Evolutionary conservation across 2,888 invertebrate species (phyloP).

Genomic region (Zaprionus lineosus): DNA sequence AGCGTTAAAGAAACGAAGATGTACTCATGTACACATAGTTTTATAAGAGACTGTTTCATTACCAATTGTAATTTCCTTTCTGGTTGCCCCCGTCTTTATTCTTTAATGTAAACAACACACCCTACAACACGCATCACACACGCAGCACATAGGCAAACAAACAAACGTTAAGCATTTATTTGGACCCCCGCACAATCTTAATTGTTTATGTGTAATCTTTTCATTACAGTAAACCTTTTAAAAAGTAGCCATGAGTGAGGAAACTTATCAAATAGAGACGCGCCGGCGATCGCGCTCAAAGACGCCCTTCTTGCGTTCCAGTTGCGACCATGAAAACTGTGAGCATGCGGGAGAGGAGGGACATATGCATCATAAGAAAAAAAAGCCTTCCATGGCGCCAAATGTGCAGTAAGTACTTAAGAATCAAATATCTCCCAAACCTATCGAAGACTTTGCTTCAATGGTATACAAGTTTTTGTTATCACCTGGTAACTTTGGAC

Average conservation of each 20-base stretch:
- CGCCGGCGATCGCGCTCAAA: conserved; percentile 88
- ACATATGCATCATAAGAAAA: conserved; percentile 83
- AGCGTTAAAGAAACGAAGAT: conserved; percentile 42
- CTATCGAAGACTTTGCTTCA: background rate
- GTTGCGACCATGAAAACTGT: conserved; percentile 85
- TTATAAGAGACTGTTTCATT: conserved; percentile 38
- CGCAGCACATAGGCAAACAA: background rate
- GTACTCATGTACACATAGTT: conserved; percentile 10
- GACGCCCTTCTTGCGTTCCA: conserved; percentile 86
- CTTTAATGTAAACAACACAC: conserved; percentile 64
- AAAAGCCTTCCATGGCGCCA: conserved; percentile 71
- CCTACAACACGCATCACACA: conserved; percentile 33
- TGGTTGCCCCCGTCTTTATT: conserved; percentile 13
- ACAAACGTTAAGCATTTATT: conserved; percentile 18
- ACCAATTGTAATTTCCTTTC: conserved; percentile 28
- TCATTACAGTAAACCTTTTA: conserved; percentile 31
- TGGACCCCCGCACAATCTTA: conserved; percentile 12
- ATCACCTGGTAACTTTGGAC: background rate
- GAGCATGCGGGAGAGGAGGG: conserved; percentile 84
- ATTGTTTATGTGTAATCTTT: conserved; percentile 29
- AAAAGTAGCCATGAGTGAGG: conserved; percentile 70
- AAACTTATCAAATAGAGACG: conserved; percentile 83
- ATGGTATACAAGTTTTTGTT: conserved; percentile 5
- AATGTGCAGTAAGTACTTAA: conserved; percentile 79
- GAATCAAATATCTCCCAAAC: background rate